Evolutionary conservation across 1,140 invertebrate genomes (phyloP), one percentile per base, ranked within the genome.

Genomic region (Drosophila ohnishii): DNA sequence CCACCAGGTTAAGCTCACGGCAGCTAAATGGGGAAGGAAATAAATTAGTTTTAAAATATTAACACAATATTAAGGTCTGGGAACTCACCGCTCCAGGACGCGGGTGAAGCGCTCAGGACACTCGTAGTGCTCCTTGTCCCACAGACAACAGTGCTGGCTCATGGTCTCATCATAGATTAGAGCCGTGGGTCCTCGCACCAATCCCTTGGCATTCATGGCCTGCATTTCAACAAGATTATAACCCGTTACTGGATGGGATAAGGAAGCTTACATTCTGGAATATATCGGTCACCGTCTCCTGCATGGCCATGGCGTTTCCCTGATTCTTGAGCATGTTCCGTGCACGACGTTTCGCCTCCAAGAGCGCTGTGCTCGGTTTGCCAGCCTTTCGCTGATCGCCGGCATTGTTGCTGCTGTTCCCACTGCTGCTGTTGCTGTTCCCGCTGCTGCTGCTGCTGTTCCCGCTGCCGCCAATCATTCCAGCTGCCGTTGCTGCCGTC

Each of bases 71-170:
- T 2, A 10, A 37, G 34, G 4, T 4, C 1, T 5, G 0, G n/a
- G 0, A 35, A 75, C 59, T 73, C 86, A 94, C 94, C 96, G 94
- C 47, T 96, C 92, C n/a, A 97, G 91, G 42, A 96, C 92, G 60
- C 92, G 91, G 7, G 92, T 94, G 47, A 97, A 94, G 80, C 97
- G 93, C 57, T 95, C 94, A 1, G 97, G 97, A 79, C 94, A 94
- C 91, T 99, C 97, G 4, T 96, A 95, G 92, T 98, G 96, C 55
- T 94, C 94, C 6, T 93, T 75, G 92, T 98, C 97, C 97, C 97
- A 98, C 1, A 96, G 91, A 89, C 96, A 98, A 16, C 92, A 81
- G 87, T 98, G 97, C 56, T 96, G 93, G 2, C 93, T 85, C 96
- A 98, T 97, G 2, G 94, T 92, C 51, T 93, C 92, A 90, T 98